Evolutionary conservation across 2,113 vertebrate species (phyloP).

Genomic region (Lathamus discolor): DNA sequence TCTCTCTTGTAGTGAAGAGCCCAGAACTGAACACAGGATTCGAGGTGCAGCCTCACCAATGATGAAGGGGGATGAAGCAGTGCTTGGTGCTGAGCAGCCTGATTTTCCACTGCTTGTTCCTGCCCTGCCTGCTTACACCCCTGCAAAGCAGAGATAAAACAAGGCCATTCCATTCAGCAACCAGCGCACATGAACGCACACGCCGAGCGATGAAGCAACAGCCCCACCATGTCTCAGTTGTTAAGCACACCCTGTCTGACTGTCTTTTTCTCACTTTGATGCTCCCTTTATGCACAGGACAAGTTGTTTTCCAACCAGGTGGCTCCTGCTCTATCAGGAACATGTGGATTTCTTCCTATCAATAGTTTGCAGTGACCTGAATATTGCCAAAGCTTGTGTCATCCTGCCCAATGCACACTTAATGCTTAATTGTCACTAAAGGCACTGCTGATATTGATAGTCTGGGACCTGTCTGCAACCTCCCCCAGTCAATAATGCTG

Average conservation of each 20-base stretch:
- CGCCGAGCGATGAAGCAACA: accelerated
- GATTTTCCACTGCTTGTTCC: not conserved
- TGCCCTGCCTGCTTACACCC: not conserved
- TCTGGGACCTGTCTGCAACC: not conserved
- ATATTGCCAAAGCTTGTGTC: not conserved
- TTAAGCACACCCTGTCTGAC: not conserved
- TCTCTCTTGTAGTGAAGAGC: not conserved
- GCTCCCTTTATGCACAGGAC: not conserved
- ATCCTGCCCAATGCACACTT: not conserved
- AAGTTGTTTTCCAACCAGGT: not conserved
- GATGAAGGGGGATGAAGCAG: not conserved
- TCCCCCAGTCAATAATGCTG: accelerated
- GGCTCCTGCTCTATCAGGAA: not conserved
- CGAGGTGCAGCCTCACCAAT: not conserved
- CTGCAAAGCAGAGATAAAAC: not conserved
- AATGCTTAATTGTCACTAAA: not conserved
- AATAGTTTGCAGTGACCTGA: not conserved
- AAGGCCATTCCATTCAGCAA: accelerated
- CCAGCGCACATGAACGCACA: accelerated
- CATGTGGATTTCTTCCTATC: not conserved
- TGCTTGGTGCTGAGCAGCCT: not conserved
- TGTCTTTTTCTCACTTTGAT: not conserved
- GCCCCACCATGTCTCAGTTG: accelerated
- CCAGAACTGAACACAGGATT: not conserved
- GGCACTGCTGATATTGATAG: not conserved